Base-by-base conservation (phyloP, 2,888 invertebrate genomes). In the Drosophila macrothrix region DNA sequence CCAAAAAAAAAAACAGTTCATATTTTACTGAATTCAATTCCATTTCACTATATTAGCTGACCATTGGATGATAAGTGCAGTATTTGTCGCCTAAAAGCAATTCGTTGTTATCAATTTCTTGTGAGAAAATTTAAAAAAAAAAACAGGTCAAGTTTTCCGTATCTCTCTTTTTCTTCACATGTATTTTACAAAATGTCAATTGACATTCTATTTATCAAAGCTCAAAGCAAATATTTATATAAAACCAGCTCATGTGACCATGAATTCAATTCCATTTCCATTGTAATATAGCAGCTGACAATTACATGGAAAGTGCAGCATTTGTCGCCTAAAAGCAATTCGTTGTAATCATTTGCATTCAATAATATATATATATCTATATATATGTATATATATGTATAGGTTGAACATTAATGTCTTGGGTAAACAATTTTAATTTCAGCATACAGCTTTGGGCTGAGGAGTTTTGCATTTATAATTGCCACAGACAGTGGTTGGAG, bases 381-480 rank as follows among this genome's bases (percentile, higher is more conserved):
- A 52, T 6, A 52, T 31, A n/a, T 14, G 16, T 10, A 54, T 41
- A 31, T 29, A 61, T 29, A 29, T 29, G 64, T 76, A 77, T 67
- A 76, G 59, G 60, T 72, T 73, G 50, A 72, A 72, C 85, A 80
- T 82, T 82, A 84, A 85, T 88, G 82, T 79, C 89, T 87, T 88
- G 82, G 87, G 89, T 89, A 86, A 86, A 86, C 85, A 86, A 86
- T 86, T 86, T 89, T 89, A 86, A 86, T 87, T 89, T 89, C 55
- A 67, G 50, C 37, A 65, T 66, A 43, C 52, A 62, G 61, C 56
- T 54, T 69, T 52, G 70, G 63, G 68, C 49, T 67, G 54, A 63
- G 61, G 69, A 71, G 85, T 73, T 76, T 78, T 83, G 76, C 84
- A 88, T 81, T 73, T 76, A 76, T 84, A 82, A 76, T 83, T 80